Conservation (phyloP, 2,797 vertebrate species). For the Protosalanx chinensis region DNA sequence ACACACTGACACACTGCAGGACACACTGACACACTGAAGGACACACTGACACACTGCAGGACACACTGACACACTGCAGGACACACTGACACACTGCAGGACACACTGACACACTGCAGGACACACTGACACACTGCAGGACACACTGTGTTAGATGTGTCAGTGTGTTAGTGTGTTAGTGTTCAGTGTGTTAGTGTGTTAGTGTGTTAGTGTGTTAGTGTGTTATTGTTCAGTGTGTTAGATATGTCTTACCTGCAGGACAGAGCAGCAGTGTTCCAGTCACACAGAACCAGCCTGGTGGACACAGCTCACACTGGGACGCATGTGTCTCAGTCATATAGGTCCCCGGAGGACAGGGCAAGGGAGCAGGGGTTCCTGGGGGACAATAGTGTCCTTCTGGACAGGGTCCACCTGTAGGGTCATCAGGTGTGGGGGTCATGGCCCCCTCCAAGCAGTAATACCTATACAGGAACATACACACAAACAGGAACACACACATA, state of each 20-base stretch:
- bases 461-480: slow-evolving; percentile 56
- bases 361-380: slow-evolving; percentile 65
- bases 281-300: slow-evolving; percentile 79
- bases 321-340: slow-evolving; percentile 67
- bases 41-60: no score
- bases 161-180: no score
- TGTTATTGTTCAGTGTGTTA: no score
- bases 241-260: slow-evolving; percentile 78
- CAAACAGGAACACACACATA: not conserved
- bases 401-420: slow-evolving; percentile 75
- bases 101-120: no score
- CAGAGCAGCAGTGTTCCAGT: slow-evolving; percentile 74
- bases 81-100: no score
- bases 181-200: no score
- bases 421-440: slow-evolving; percentile 66
- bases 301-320: slow-evolving; percentile 75
- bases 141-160: no score
- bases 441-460: slow-evolving; percentile 75
- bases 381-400: slow-evolving; percentile 76
- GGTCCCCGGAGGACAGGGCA: slow-evolving; percentile 76
- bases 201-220: no score
- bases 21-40: no score
- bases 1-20: no score
- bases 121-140: no score
- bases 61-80: no score